Evolutionary conservation across 2,113 vertebrate species (phyloP), one percentile per base, ranked within the genome.

Genomic region (Oophaga pumilio): DNA sequence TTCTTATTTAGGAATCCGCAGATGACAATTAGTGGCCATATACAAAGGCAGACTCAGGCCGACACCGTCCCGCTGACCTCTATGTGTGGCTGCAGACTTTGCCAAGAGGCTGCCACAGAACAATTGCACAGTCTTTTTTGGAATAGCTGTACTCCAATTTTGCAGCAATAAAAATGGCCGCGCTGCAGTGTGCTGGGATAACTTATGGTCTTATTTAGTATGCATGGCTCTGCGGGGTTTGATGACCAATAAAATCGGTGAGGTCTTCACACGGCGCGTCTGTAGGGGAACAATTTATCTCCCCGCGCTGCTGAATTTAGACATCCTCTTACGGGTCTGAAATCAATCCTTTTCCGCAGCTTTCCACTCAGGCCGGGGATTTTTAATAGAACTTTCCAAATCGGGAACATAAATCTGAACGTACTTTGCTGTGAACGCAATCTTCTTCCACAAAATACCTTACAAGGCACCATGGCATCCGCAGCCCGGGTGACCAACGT

Each of bases 241-340:
- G 50, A 57, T 26, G 76, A 79, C 52, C 52, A 79, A 79, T 79
- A 79, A 79, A 79, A 79, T 24, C 53, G 13, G 53, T 18, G 26
- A 80, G 24, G 24, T 80, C 77, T 80, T 80, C n/a, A 20, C 43
- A 60, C 5, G 56, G 56, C 56, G 59, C 56, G 5, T 43, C 26
- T 80, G 77, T 33, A 59, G 20, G 26, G 59, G 77, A 80, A 28
- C 77, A 18, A 81, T 81, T 60, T 62, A 60, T 81, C 78, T 81
- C 56, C 9, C 6, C 57, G 10, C 77, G 9, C 14, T 17, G 56
- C 53, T 79, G 53, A 28, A 57, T 59, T 59, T 77, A 79, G 76
- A 79, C 76, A 79, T 59, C 76, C 53, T 56, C 76, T 57, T 59
- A 17, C 76, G 28, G 76, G 76, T 24, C 76, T 26, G 76, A 79